Base-by-base conservation (phyloP, 2,797 vertebrate genomes). In the Morus bassanus region DNA sequence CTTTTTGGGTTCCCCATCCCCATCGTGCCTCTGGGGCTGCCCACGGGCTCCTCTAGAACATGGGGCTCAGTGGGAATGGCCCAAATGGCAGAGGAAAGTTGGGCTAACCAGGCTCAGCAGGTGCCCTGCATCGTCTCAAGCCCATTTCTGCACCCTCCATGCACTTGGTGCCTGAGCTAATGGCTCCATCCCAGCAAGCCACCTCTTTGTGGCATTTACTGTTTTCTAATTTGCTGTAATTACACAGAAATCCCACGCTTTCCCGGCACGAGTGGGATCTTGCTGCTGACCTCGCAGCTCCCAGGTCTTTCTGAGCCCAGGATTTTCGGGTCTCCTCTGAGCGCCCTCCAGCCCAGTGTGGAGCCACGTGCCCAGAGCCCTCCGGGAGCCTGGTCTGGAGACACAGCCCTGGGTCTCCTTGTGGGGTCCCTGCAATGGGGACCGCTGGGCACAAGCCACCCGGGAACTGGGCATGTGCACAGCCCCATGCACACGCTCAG, bases 401-500 rank as follows among this genome's bases (percentile, higher is more conserved):
- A 51, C 39, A 4, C 0, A 1, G 21, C 23, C 31, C 59, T 4
- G 25, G n/a, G 10, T 59, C 27, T 31, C 39, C 17, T 5, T 3
- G 6, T 10, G 61, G 67, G 43, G 46, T 70, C 33, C 13, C n/a
- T 0, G 2, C 3, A 9, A 1, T 0, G 7, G 59, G 43, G 54
- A 54, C 8, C 30, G 0, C 4, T 1, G 0, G 41, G 54, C 1
- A n/a, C 1, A 5, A 35, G 53, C 12, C 48, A 25, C 10, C 9
- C 0, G 0, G 51, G 39, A 18, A 10, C 0, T 1, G 59, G 75
- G 45, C 5, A 4, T 1, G 15, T 15, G 67, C 60, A 8, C 21
- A 14, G 30, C 14, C 9, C 48, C 15, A 0, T 4, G 37, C 15
- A 15, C 35, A n/a, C 63, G 41, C 23, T 6, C 28, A 6, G 28